These are phyloP conservation scores for Aleiodes testaceus DNA, from an alignment of 2,888 invertebrate genomes.

Conservation along the genomic window DNA sequence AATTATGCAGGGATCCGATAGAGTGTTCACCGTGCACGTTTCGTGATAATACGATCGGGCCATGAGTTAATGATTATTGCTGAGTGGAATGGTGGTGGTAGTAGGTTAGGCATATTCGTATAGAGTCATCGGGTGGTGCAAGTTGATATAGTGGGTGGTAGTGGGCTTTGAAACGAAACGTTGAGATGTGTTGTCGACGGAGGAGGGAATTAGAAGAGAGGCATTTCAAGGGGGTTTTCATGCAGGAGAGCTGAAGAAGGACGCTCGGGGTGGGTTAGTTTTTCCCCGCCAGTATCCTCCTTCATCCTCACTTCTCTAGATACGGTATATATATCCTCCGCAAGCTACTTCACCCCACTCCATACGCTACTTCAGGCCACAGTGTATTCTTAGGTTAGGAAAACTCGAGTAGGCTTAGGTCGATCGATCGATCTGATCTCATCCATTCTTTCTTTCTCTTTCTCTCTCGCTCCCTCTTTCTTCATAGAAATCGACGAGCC, in stretches of 20 bases:
- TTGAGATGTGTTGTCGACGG: slow-evolving; percentile 25
- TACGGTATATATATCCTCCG: slow-evolving; percentile 34
- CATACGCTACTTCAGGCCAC: slow-evolving; percentile 58
- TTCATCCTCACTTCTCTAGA: slow-evolving; percentile 32
- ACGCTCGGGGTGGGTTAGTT: slow-evolving; percentile 35
- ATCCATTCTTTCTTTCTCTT: slow-evolving; percentile 25
- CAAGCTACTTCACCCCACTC: slow-evolving; percentile 57
- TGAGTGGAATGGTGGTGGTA: not conserved
- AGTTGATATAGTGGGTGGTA: not conserved
- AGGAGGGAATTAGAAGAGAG: slow-evolving; percentile 3
- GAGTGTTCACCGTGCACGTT: slow-evolving; percentile 28
- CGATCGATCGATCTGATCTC: slow-evolving; percentile 66
- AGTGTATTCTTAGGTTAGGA: slow-evolving; percentile 67
- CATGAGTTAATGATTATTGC: slow-evolving; percentile 28
- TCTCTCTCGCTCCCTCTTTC: not conserved
- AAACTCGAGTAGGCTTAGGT: slow-evolving; percentile 66
- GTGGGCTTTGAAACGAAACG: slow-evolving; percentile 13
- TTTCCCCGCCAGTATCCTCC: slow-evolving; percentile 36
- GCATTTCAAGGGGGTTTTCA: not conserved
- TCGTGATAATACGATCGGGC: slow-evolving; percentile 29
- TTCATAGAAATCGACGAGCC: slow-evolving; percentile 16
- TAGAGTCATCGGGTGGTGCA: slow-evolving; percentile 26
- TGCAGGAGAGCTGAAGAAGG: slow-evolving; percentile 19
- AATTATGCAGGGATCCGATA: slow-evolving; percentile 32
- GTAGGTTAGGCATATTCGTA: slow-evolving; percentile 22